phyloP scores from a whole-genome alignment of 2,797 vertebrate species.

The Gouania willdenowi region DNA sequence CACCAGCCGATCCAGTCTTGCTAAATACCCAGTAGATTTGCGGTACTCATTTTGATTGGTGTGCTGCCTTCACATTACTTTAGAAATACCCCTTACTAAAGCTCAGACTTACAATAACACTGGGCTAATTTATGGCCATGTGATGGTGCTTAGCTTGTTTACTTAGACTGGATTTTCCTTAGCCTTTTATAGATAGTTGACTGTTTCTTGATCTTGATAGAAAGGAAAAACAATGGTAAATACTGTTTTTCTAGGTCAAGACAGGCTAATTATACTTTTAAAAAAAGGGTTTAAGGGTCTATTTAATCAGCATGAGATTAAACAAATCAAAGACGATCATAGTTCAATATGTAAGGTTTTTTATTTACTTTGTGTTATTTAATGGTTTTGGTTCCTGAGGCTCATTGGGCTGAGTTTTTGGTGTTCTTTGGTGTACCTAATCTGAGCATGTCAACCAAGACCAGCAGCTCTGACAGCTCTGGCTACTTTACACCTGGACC shows the following conservation, averaged over 20 bases:
- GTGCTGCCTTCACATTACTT: constrained; percentile 29
- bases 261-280: too few species aligned
- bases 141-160: constrained; percentile 10
- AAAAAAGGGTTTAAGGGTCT: too few species aligned
- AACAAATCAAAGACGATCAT: background rate
- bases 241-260: too few species aligned
- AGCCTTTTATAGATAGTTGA: too few species aligned
- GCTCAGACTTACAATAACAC: constrained; percentile 17
- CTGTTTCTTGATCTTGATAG: too few species aligned
- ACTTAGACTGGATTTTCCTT: too few species aligned
- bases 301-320: too few species aligned
- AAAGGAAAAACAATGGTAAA: too few species aligned
- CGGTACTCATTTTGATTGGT: constrained; percentile 19
- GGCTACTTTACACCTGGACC: constrained; percentile 45
- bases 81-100: constrained; percentile 21
- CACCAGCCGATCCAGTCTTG: constrained; percentile 2
- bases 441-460: constrained; percentile 29
- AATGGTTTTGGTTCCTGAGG: constrained; percentile 2
- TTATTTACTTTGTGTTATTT: background rate
- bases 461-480: constrained; percentile 26
- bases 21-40: background rate
- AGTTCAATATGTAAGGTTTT: background rate
- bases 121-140: constrained; percentile 21
- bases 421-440: constrained; percentile 11
- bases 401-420: constrained; percentile 2